Evolutionary conservation across 2,888 invertebrate genomes (phyloP).

Genomic region (Choreutis nemorana): DNA sequence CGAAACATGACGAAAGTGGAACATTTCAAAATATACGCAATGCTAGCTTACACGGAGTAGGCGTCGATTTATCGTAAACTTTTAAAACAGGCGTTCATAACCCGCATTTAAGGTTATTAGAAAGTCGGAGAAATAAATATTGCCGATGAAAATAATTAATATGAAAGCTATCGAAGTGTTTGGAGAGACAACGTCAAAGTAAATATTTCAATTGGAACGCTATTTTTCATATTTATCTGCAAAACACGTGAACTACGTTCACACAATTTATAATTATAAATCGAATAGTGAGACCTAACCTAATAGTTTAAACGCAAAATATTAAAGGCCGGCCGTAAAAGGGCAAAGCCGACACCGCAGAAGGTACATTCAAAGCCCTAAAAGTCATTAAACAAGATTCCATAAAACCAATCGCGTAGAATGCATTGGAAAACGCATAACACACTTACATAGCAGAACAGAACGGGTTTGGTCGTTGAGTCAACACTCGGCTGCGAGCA

Average conservation of each 20-base stretch:
- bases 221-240: too few species aligned
- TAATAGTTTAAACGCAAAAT: too few species aligned
- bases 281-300: too few species aligned
- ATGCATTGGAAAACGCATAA: slow-evolving; percentile 38
- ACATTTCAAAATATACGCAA: slow-evolving; percentile 12
- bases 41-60: slow-evolving; percentile 16
- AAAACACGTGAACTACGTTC: too few species aligned
- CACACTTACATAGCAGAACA: slow-evolving; percentile 14
- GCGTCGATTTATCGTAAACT: slow-evolving; percentile 17
- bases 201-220: too few species aligned
- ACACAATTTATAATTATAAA: too few species aligned
- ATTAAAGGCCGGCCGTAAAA: slow-evolving; percentile 13
- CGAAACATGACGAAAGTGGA: slow-evolving; percentile 15
- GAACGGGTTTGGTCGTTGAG: slow-evolving; percentile 32
- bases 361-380: too few species aligned
- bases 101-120: slow-evolving; percentile 7
- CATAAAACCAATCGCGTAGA: slow-evolving; percentile 28
- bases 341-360: too few species aligned
- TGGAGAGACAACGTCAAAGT: too few species aligned
- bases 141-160: too few species aligned
- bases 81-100: slow-evolving; percentile 11
- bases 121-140: slow-evolving; percentile 12
- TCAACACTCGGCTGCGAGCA: slow-evolving; percentile 4
- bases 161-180: too few species aligned
- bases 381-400: too few species aligned